Conservation (phyloP, 2,888 invertebrate genomes). For the Perithous albicinctus region DNA sequence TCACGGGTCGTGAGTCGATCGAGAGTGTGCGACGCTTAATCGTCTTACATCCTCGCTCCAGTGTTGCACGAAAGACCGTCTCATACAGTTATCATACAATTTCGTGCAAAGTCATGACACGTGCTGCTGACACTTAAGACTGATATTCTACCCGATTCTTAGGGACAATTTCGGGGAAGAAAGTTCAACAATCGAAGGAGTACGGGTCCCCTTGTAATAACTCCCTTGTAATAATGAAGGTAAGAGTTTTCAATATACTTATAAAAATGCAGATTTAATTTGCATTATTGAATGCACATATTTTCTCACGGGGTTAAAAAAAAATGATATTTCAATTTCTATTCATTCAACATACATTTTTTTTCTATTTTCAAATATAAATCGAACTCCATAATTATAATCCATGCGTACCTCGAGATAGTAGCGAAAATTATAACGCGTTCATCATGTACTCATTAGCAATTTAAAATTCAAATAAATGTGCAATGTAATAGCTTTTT, state of each 20-base stretch:
- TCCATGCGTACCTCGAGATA: no score
- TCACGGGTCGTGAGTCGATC: constrained; percentile 50
- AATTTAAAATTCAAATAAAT: no score
- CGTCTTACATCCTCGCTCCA: constrained; percentile 28
- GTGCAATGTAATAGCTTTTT: no score
- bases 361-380: no score
- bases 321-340: background rate
- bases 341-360: no score
- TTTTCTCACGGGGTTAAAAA: background rate
- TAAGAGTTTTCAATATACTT: constrained; percentile 17
- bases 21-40: constrained; percentile 38
- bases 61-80: constrained; percentile 14
- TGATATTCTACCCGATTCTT: background rate
- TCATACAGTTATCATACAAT: background rate
- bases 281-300: background rate
- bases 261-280: background rate
- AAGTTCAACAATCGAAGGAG: constrained; percentile 2
- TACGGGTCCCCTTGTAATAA: constrained; percentile 20
- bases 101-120: constrained; percentile 24
- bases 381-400: no score
- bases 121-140: background rate
- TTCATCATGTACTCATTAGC: no score
- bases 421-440: no score
- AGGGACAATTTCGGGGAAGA: background rate
- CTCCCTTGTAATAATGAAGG: no score